Conservation (phyloP, 1,140 invertebrate species). For the Lasioglossum albipes region DNA sequence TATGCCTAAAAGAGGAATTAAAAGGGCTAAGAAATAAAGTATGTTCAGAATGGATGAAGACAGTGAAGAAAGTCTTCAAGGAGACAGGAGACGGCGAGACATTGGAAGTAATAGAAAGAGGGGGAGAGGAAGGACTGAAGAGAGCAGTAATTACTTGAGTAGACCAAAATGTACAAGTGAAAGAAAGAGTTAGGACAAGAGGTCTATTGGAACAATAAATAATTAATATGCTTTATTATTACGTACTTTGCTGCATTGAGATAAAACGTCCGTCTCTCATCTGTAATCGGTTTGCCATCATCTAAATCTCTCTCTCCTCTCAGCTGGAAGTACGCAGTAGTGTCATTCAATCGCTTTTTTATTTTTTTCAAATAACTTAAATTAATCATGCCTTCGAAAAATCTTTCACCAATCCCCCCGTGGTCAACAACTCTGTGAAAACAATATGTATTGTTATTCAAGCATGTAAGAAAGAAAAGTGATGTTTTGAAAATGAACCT, state of each 20-base stretch:
- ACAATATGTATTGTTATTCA: slow-evolving; percentile 36
- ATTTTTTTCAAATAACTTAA: slow-evolving; percentile 86
- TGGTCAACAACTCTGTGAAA: slow-evolving; percentile 75
- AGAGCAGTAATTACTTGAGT: no score
- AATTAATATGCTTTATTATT: background rate
- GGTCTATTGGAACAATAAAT: no score
- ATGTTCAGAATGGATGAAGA: no score
- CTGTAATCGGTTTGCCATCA: slow-evolving; percentile 72
- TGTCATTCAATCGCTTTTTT: slow-evolving; percentile 86
- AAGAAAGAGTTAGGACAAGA: no score
- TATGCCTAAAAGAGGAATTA: no score
- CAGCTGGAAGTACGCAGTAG: slow-evolving; percentile 82
- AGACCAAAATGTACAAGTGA: no score
- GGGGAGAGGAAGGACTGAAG: no score
- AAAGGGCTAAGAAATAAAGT: no score
- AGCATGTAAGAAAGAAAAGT: background rate
- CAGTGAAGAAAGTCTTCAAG: no score
- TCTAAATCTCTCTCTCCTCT: slow-evolving; percentile 74
- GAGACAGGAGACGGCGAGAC: no score
- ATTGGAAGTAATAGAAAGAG: no score
- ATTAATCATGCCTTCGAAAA: slow-evolving; percentile 88
- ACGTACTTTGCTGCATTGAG: slow-evolving; percentile 73
- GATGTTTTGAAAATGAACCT: slow-evolving; percentile 73
- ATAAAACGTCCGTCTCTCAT: slow-evolving; percentile 76
- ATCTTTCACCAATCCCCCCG: slow-evolving; percentile 86